Conservation (phyloP, 2,797 vertebrate species). For the Artibeus lituratus region DNA sequence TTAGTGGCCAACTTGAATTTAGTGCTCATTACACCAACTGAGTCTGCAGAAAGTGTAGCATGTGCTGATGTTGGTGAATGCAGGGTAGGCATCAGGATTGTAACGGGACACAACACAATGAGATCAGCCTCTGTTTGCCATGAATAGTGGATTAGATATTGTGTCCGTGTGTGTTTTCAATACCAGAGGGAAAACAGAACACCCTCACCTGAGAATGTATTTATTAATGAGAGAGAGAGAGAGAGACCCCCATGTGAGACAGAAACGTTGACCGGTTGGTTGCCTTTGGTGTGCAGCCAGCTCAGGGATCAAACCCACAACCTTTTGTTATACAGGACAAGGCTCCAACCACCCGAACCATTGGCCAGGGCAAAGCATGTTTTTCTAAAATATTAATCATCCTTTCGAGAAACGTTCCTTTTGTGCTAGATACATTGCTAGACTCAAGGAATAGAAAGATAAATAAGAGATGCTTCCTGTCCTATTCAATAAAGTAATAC, state of each 20-base stretch:
- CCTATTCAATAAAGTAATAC: not conserved
- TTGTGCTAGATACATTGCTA: not conserved
- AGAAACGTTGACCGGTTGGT: too few species aligned
- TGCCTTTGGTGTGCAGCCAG: too few species aligned
- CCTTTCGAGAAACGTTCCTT: not conserved
- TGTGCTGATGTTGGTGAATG: not conserved
- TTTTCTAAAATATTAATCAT: not conserved
- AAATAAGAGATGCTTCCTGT: not conserved
- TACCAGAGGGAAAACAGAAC: not conserved
- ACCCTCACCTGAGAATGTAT: not conserved
- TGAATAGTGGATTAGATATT: not conserved
- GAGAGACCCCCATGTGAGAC: too few species aligned
- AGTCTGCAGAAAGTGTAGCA: not conserved
- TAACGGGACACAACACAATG: not conserved
- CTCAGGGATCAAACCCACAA: too few species aligned
- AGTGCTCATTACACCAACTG: not conserved
- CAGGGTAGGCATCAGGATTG: not conserved
- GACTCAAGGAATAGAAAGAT: not conserved
- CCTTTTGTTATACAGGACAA: not conserved
- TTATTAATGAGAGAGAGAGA: not conserved
- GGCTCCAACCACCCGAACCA: not conserved
- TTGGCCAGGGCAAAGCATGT: not conserved
- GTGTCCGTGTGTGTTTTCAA: not conserved
- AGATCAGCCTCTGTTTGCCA: not conserved
- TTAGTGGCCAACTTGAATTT: conserved; percentile 36